These are phyloP conservation scores for Metacarcinus magister DNA, from an alignment of 2,888 invertebrate species.

Conservation along the genomic window DNA sequence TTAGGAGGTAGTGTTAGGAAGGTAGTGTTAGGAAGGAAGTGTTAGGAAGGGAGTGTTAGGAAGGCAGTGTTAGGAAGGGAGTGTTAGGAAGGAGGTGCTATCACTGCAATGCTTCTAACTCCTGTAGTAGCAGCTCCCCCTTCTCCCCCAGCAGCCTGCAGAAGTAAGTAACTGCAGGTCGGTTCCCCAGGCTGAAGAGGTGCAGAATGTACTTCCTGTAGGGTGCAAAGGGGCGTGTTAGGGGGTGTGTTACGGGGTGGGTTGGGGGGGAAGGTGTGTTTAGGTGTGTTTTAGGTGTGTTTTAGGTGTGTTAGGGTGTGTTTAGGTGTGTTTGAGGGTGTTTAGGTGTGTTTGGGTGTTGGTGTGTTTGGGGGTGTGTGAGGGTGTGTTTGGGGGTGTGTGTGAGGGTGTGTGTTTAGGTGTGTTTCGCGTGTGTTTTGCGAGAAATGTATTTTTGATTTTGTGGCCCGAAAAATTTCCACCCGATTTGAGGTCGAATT, in stretches of 20 bases:
- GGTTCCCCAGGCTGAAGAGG: conserved; percentile 80
- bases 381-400: background rate
- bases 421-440: background rate
- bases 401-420: background rate
- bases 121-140: conserved; percentile 72
- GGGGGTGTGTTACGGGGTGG: background rate
- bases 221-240: background rate
- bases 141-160: conserved; percentile 80
- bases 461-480: no score
- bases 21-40: no score
- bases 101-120: conserved; percentile 76
- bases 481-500: background rate
- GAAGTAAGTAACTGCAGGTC: conserved; percentile 78
- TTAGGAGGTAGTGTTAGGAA: background rate
- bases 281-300: no score
- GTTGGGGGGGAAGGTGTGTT: no score
- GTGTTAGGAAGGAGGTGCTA: no score
- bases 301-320: no score
- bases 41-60: no score
- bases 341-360: no score
- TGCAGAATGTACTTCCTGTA: conserved; percentile 81
- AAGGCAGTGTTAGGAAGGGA: no score
- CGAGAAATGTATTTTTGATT: background rate
- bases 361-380: no score
- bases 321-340: background rate